Base-by-base conservation (phyloP, 2,797 vertebrate species). In the Pampus argenteus region DNA sequence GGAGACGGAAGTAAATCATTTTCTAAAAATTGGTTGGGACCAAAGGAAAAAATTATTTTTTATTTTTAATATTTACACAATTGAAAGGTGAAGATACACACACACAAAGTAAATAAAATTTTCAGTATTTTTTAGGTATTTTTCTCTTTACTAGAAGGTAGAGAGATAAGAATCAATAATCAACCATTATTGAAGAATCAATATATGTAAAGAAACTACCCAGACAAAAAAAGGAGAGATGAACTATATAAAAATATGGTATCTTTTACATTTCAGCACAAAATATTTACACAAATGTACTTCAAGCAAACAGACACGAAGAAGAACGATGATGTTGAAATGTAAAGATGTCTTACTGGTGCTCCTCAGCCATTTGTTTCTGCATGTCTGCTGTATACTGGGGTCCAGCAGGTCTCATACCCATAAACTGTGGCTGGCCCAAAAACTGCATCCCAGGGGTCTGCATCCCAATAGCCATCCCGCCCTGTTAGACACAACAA, bases 361-460 rank as follows among this genome's bases (percentile, higher is more conserved):
- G 97, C 71, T 98, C 97, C 91, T 99, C 98, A 0, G 95, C 98
- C 95, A 99, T 98, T 87, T 99, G 97, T 86, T 99, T 99, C 93
- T 98, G 97, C 93, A 99, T 95, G 91, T 98, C 98, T 0, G 94
- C 95, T 3, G 89, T 95, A 84, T 97, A 99, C 73, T 96, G 97
- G 0, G 97, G 96, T 61, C 95, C 95, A 0, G 97, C 79, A 2
- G 95, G 91, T 63, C 96, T 96, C 95, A 99, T 97, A 29, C 96
- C 95, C 91, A 99, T 91, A 86, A 96, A 99, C 23, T 96, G 89
- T 6, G 96, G 92, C 85, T 99, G 98, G 25, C 96, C 95, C 92
- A 99, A 91, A 89, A 95, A 99, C 17, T 95, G 94, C 95, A 99
- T 96, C 47, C 96, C 96, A 0, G 96, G 86, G 0, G 94, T 86